Percentiles rank a stretch among this genome's conserved stretches.
Conservation (phyloP, 2,113 vertebrate genomes). For the Aspiorhynchus laticeps region DNA sequence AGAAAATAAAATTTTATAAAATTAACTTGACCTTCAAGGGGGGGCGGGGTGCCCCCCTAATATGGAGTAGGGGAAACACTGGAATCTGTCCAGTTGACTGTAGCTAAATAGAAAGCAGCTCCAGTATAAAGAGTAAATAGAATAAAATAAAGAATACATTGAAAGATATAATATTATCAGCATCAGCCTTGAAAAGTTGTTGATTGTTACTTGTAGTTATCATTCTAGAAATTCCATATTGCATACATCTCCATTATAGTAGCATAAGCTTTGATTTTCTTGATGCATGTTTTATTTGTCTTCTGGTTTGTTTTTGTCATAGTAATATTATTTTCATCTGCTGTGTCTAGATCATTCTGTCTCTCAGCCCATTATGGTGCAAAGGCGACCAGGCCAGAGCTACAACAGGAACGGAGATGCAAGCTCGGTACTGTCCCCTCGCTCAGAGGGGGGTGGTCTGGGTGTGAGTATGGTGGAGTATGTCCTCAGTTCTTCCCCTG, state of each 20-base stretch:
- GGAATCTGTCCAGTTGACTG: no score
- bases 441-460: slow-evolving; percentile 96
- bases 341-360: slow-evolving; percentile 92
- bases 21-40: no score
- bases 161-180: not conserved
- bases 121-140: not conserved
- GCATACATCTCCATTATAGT: not conserved
- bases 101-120: not conserved
- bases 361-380: slow-evolving; percentile 99
- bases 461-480: slow-evolving; percentile 99
- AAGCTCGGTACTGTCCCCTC: slow-evolving; percentile 94
- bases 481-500: slow-evolving; percentile 96
- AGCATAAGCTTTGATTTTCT: not conserved
- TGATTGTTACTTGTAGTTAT: not conserved
- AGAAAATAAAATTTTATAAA: no score
- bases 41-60: no score
- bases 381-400: slow-evolving; percentile 95
- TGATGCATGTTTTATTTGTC: not conserved
- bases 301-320: not conserved
- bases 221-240: not conserved
- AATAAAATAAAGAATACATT: not conserved
- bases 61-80: no score
- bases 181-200: not conserved
- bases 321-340: slow-evolving; percentile 53
- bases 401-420: slow-evolving; percentile 97